Base-by-base conservation (phyloP, 1,140 invertebrate species). In the Neomicropteryx cornuta region DNA sequence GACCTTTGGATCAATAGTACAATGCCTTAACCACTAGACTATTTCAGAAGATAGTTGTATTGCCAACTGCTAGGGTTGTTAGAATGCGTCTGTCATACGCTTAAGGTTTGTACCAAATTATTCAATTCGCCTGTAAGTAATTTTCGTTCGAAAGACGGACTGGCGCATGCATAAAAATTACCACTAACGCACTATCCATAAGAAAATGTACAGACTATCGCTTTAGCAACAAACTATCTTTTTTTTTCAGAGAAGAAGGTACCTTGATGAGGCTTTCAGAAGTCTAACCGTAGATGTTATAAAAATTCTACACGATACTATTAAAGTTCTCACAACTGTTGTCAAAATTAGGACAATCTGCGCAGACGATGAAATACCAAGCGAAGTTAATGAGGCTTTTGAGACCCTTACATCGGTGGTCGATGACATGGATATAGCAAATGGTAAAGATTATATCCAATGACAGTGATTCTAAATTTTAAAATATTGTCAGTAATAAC, bases 401-500 rank as follows among this genome's bases (percentile, higher is more conserved):
- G 75, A 79, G 18, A 68, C 63, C 22, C 65, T 87, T 20, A 52
- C 70, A 6, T 76, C 81, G 38, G 72, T 70, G 51, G 71, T 79
- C 35, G 79, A 82, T 52, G 71, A 74, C 42, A 76, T 84, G 33
- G 83, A 88, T 55, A 62, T 77, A 32, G 81, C 84, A 10, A 81
- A 78, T 51, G 82, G 76, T 79, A 56, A 55, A 53, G 55, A 23
- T 38, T 36, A 34, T 18, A 33, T 33, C 34, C 36, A 39, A 1
- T 36, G 13, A 36, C 11, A 38, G 38, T 19, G 27, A 14, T 27
- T 16, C 35, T 41, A 17, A 18, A 10, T 22, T 18, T 33, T n/a
- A 2, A 33, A 19, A 5, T 16, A 20, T 13, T 31, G 30, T 32
- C 14, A 5, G 17, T 32, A 32, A 8, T 32, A 27, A n/a, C n/a